phyloP scores from a whole-genome alignment of 2,113 vertebrate species.

The Daboia siamensis region DNA sequence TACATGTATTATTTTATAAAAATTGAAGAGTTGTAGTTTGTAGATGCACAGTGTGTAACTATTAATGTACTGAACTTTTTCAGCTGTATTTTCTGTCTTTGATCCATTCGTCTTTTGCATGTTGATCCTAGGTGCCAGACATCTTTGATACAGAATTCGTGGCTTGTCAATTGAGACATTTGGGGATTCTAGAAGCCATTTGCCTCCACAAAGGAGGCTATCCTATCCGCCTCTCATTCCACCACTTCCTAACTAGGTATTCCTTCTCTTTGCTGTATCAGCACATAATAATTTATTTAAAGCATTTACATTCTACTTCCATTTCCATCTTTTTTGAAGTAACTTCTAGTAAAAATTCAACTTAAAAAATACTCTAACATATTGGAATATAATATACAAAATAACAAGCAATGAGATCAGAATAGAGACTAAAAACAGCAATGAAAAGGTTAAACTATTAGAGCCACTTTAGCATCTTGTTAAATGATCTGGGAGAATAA shows the following conservation, averaged over 20 bases:
- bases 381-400: neutral
- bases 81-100: neutral
- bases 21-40: neutral
- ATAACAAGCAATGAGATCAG: neutral
- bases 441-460: neutral
- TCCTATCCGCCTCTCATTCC: constrained; percentile 77
- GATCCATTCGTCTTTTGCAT: neutral
- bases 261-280: neutral
- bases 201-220: constrained; percentile 78
- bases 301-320: neutral
- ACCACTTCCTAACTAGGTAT: constrained; percentile 81
- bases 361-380: neutral
- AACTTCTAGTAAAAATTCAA: neutral
- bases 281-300: neutral
- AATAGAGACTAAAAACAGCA: neutral
- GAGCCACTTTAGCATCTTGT: neutral
- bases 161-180: constrained; percentile 79
- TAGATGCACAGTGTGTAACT: neutral
- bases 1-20: neutral
- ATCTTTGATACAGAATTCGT: constrained; percentile 87
- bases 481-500: neutral
- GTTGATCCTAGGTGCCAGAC: constrained; percentile 70
- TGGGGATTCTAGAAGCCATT: constrained; percentile 81
- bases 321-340: neutral
- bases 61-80: neutral